phyloP scores from a whole-genome alignment of 2,888 invertebrate genomes.

The Ichneumoninae sp. region DNA sequence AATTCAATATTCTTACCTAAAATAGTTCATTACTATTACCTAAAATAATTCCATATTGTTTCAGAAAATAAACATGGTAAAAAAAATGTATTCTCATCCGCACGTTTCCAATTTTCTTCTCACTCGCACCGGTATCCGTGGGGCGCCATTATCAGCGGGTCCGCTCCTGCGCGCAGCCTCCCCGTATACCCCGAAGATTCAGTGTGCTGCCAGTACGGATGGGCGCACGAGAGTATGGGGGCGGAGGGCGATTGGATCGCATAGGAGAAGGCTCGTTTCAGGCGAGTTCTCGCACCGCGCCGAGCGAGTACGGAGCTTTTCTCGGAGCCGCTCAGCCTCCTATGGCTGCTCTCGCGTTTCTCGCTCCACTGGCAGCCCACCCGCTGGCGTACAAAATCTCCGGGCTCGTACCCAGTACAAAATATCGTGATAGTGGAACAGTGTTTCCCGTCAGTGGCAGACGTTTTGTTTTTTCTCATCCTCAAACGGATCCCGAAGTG shows the following conservation, averaged over 20 bases:
- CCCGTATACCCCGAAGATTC: constrained; percentile 55
- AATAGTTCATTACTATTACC: no score
- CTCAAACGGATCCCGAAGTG: neutral
- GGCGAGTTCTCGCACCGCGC: constrained; percentile 69
- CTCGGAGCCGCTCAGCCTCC: constrained; percentile 34
- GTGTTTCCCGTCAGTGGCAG: neutral
- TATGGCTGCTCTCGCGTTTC: constrained; percentile 32
- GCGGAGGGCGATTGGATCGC: constrained; percentile 61
- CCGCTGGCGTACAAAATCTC: constrained; percentile 16
- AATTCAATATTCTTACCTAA: no score
- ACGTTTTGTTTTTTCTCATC: neutral
- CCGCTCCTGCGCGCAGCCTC: constrained; percentile 63
- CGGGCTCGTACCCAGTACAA: neutral
- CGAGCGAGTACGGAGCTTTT: constrained; percentile 64
- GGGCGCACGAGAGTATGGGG: constrained; percentile 4
- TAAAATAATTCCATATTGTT: no score
- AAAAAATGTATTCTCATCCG: no score
- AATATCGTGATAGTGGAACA: constrained; percentile 22
- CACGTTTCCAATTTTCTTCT: neutral
- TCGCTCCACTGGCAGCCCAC: constrained; percentile 4
- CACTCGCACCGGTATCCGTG: neutral
- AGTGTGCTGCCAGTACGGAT: constrained; percentile 21
- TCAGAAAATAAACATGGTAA: no score
- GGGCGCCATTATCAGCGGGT: constrained; percentile 50
- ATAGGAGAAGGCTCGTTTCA: constrained; percentile 64